These are phyloP conservation scores for Leptogaster cylindrica DNA, from an alignment of 2,888 invertebrate genomes.

Conservation along the genomic window DNA sequence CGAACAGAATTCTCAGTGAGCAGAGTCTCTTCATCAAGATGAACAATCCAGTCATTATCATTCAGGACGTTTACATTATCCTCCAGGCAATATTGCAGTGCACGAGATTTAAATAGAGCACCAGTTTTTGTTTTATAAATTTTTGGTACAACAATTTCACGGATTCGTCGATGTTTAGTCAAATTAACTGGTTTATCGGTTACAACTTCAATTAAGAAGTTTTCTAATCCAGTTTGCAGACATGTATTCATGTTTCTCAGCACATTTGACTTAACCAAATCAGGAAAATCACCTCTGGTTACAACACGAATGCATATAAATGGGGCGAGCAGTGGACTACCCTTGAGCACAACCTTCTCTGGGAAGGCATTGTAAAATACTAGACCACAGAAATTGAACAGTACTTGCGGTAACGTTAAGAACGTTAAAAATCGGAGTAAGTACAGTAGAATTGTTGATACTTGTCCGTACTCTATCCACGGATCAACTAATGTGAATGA, in stretches of 20 bases:
- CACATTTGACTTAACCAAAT: slow-evolving; percentile 87
- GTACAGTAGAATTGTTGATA: slow-evolving; percentile 77
- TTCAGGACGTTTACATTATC: slow-evolving; percentile 83
- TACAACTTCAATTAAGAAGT: slow-evolving; percentile 95
- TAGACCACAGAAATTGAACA: slow-evolving; percentile 82
- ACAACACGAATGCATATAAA: slow-evolving; percentile 94
- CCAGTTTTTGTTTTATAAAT: slow-evolving; percentile 88
- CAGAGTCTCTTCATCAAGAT: slow-evolving; percentile 95
- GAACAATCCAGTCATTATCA: slow-evolving; percentile 96
- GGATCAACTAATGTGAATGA: slow-evolving; percentile 72
- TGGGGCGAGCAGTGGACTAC: slow-evolving; percentile 89
- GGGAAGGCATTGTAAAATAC: slow-evolving; percentile 93
- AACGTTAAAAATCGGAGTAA: slow-evolving; percentile 79
- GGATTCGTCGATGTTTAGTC: slow-evolving; percentile 77
- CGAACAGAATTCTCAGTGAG: slow-evolving; percentile 89
- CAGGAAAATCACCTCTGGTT: slow-evolving; percentile 92
- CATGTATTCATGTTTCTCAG: slow-evolving; percentile 86
- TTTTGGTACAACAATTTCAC: slow-evolving; percentile 88
- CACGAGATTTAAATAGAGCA: slow-evolving; percentile 92
- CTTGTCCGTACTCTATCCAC: slow-evolving; percentile 79
- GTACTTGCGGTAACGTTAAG: slow-evolving; percentile 85
- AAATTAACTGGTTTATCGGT: slow-evolving; percentile 86
- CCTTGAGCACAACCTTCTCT: slow-evolving; percentile 85
- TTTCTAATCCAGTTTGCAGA: slow-evolving; percentile 87
- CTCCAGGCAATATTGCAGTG: slow-evolving; percentile 94